Base-by-base conservation (phyloP, 2,888 invertebrate species). In the Dicycla oo region DNA sequence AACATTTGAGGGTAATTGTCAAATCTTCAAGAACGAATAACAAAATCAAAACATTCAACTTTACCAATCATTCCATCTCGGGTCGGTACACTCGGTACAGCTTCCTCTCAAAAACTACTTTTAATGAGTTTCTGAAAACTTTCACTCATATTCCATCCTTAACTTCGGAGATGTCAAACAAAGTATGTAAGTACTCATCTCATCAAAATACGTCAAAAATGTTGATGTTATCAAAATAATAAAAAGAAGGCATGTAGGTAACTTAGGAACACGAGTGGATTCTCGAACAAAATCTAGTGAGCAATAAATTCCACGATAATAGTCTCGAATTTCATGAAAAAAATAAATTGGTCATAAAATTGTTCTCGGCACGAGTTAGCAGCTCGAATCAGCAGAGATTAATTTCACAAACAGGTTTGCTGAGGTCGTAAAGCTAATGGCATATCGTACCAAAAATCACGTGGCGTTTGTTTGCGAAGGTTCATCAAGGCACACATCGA, bases 391-490 rank as follows among this genome's bases (percentile, higher is more conserved):
- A 68, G 69, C 54, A 75, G 70, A 78, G 84, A 89, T 89, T 87
- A 85, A 87, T 86, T 87, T 81, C 78, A 71, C 71, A 82, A 86
- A 88, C 88, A 72, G 69, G 86, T 87, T 85, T 69, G 75, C 56
- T 56, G 77, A 82, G 88, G 88, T 89, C 85, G 86, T 74, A 84
- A 87, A 85, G 87, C 86, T 84, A 86, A 82, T 80, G 58, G 78
- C 73, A 64, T 75, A 70, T 58, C 73, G 62, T 75, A 60, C 63
- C 61, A 84, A 87, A 85, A 85, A 85, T 84, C 84, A 81, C 73
- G 85, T 81, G 82, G 69, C 80, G 75, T 86, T 86, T 86, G 82
- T 86, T 86, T 82, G 78, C 80, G 38, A 82, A 88, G 79, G 84
- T 89, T 79, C 82, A 80, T 85, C 85, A 84, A 87, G 86, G 63